Base-by-base conservation (phyloP, 1,140 invertebrate species). In the Neuroterus valhalla region DNA sequence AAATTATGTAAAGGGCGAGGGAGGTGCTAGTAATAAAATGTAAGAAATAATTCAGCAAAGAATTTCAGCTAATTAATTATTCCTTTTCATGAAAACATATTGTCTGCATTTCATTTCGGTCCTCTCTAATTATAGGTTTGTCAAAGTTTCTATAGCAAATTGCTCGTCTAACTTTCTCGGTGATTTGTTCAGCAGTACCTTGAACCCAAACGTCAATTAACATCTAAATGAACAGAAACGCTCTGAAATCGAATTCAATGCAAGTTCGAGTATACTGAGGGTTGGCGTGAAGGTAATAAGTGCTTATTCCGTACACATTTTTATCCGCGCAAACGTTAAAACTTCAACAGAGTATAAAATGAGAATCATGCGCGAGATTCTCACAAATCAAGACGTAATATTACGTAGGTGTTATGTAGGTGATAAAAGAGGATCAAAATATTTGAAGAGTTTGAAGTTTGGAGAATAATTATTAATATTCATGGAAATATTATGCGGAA, bases 81-180 rank as follows among this genome's bases (percentile, higher is more conserved):
- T 62, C 23, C 12, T 62, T 62, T 62, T 26, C 52, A 55, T 21
- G 8, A 31, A 55, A 26, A 5, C 8, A 12, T 12, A 23, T 38
- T 38, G 31, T 38, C 8, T 8, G 31, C 31, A 62, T 62, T 62
- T 31, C 14, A 55, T 55, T 55, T 55, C 50, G 23, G 19, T 12
- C 1, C 10, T 55, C 8, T 15, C 23, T 38, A 62, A 62, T 62
- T 62, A 62, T 23, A 62, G 21, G 21, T 62, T 62, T 62, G 55
- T 62, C 11, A 62, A 62, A 14, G 14, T 55, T 55, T 38, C 23
- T n/a, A 31, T 38, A 62, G 55, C 12, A 31, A 62, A 62, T 62
- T 62, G 21, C 31, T 62, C 11, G 14, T 15, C 55, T 23, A 26
- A 62, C 23, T 52, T 52, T 52, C 50, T 52, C 55, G 55, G 31